phyloP scores from a whole-genome alignment of 2,888 invertebrate genomes.

The Habroteleia sp. region DNA sequence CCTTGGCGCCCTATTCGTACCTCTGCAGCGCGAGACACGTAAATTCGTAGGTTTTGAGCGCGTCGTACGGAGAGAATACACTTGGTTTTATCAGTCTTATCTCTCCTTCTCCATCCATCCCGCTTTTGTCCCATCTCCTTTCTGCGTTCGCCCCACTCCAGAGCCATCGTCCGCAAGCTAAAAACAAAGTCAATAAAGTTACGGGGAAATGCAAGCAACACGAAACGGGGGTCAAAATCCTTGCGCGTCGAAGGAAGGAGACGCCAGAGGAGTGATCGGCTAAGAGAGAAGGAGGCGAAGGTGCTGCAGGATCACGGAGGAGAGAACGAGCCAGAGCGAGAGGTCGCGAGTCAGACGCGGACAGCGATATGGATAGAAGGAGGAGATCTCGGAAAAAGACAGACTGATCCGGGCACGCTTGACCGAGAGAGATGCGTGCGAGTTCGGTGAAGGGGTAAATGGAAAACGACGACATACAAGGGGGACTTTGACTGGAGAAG shows the following conservation, averaged over 20 bases:
- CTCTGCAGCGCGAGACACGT: constrained; percentile 35
- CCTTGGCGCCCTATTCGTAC: constrained; percentile 42
- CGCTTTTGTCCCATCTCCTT: constrained; percentile 54
- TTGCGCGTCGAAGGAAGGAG: constrained; percentile 77
- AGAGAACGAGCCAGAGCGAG: constrained; percentile 11
- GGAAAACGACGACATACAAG: constrained; percentile 64
- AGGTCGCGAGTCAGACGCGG: constrained; percentile 22
- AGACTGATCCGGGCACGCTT: constrained; percentile 23
- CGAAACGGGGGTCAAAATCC: constrained; percentile 81
- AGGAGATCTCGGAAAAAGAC: constrained; percentile 40
- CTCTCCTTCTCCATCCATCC: constrained; percentile 67
- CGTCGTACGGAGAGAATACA: constrained; percentile 58
- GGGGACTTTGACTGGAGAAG: constrained; percentile 60
- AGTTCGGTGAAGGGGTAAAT: constrained; percentile 65
- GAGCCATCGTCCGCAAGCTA: constrained; percentile 70
- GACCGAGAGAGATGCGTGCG: constrained; percentile 48
- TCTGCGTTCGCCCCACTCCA: constrained; percentile 57
- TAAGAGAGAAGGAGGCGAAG: constrained; percentile 57
- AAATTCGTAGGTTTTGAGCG: constrained; percentile 63
- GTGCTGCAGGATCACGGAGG: constrained; percentile 57
- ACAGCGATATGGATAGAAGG: constrained; percentile 52
- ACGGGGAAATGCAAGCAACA: constrained; percentile 78
- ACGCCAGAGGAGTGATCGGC: constrained; percentile 56
- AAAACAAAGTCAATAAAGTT: constrained; percentile 80
- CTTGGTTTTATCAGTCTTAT: constrained; percentile 76